Conservation (phyloP, 2,113 vertebrate species). For the Alligator sinensis region DNA sequence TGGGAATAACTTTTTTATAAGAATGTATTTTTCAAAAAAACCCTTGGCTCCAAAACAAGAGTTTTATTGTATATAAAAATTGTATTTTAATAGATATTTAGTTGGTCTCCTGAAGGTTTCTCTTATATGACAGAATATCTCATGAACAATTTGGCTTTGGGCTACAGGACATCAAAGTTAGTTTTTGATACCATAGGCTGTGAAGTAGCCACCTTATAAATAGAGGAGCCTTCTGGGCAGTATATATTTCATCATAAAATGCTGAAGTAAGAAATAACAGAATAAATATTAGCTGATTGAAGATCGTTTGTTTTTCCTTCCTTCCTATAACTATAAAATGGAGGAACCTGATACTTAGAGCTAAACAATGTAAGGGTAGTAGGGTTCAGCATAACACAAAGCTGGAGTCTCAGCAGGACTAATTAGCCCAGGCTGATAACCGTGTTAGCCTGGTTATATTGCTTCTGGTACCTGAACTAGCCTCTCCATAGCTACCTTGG, state of each 20-base stretch:
- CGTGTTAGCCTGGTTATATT: neutral
- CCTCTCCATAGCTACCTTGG: no score
- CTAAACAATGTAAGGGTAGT: neutral
- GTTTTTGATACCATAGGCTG: neutral
- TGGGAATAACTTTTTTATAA: neutral
- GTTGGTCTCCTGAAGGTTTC: neutral
- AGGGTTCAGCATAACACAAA: slow-evolving; percentile 2
- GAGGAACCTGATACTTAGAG: neutral
- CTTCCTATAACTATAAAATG: neutral
- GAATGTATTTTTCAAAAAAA: neutral
- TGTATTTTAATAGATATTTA: neutral
- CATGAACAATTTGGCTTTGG: neutral
- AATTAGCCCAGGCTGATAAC: neutral
- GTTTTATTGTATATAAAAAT: neutral
- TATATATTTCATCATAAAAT: neutral
- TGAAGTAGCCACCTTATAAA: neutral
- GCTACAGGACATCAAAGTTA: slow-evolving; percentile 35
- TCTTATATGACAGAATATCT: neutral
- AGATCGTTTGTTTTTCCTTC: slow-evolving; percentile 13
- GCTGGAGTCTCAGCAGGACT: neutral
- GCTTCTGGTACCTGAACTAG: neutral
- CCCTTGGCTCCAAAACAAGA: neutral
- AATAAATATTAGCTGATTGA: slow-evolving; percentile 30
- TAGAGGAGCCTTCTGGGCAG: slow-evolving; percentile 17
- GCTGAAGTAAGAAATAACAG: neutral